phyloP scores from a whole-genome alignment of 2,797 vertebrate species.

The Pangasius sanitwongsei region DNA sequence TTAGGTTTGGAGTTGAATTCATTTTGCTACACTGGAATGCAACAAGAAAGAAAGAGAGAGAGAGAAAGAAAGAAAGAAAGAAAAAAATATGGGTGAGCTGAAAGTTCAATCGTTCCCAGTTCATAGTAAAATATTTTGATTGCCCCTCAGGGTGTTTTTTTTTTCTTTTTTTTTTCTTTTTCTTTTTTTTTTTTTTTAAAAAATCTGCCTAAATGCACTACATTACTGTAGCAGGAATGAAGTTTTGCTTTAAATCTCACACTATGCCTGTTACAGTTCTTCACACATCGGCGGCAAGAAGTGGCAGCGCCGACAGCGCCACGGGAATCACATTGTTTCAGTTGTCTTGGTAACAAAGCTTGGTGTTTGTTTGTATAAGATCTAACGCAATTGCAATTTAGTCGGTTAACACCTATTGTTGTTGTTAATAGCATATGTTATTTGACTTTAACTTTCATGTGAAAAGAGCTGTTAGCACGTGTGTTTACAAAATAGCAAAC shows the following conservation, averaged over 20 bases:
- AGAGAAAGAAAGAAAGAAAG: constrained; percentile 33
- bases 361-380: constrained; percentile 83
- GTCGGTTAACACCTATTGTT: constrained; percentile 80
- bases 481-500: constrained; percentile 81
- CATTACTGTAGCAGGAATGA: constrained; percentile 26
- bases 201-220: constrained; percentile 29
- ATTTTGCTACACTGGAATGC: constrained; percentile 78
- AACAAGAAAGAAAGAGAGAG: constrained; percentile 59
- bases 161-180: constrained; percentile 28
- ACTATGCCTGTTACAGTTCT: constrained; percentile 74
- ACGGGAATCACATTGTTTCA: constrained; percentile 80
- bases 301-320: constrained; percentile 71
- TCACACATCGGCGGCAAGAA: constrained; percentile 73
- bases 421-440: constrained; percentile 82
- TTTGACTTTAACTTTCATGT: constrained; percentile 80
- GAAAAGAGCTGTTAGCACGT: constrained; percentile 74
- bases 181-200: constrained; percentile 30
- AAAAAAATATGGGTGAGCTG: constrained; percentile 64
- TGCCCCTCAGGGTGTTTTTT: constrained; percentile 42
- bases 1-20: constrained; percentile 84
- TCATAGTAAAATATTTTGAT: constrained; percentile 58
- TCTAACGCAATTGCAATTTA: constrained; percentile 80
- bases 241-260: constrained; percentile 61
- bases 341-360: constrained; percentile 84
- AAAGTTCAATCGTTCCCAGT: constrained; percentile 65